Base-by-base conservation (phyloP, 2,888 invertebrate genomes). In the Baronia brevicornis region DNA sequence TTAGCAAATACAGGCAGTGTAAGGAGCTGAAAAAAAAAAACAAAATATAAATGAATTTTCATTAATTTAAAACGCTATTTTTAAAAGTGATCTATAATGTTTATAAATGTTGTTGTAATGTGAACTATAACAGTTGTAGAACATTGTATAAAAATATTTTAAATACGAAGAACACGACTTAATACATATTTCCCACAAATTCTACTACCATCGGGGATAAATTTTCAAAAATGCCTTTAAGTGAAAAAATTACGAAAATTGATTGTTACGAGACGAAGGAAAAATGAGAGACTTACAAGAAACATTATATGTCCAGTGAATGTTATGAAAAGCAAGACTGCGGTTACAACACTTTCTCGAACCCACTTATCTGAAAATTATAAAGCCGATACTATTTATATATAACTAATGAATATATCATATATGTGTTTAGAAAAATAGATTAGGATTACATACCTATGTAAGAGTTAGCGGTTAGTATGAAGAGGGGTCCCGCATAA, bases 1-100 rank as follows among this genome's bases (percentile, higher is more conserved):
- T 96, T 96, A 0, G 94, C 93, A 37, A 92, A 90, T 1, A 92
- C 91, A 2, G 96, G 96, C 57, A 94, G 78, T 0, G 95, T 95
- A 34, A 96, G 62, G 36, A 92, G 70, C 93, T 94, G 72, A 7
- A 25, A 24, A 3, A 85, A 84, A 41, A 38, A 42, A 38, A 14
- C 27, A 7, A 10, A 3, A 13, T 8, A 28, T 25, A 5, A 8
- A 13, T 17, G 20, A 19, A 17, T 14, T 15, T n/a, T 3, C 10
- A 7, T 11, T 21, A 15, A 30, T 9, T 23, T 33, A 24, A 10
- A 14, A 5, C 11, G 5, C 14, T n/a, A n/a, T n/a, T n/a, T n/a
- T n/a, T n/a, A n/a, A n/a, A n/a, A n/a, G n/a, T n/a, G n/a, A n/a
- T n/a, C n/a, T n/a, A n/a, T n/a, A n/a, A n/a, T n/a, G n/a, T n/a